Percentiles rank a stretch among this genome's conserved stretches.
Evolutionary conservation across 2,113 vertebrate genomes (phyloP).

Genomic region (Gallinago media): DNA sequence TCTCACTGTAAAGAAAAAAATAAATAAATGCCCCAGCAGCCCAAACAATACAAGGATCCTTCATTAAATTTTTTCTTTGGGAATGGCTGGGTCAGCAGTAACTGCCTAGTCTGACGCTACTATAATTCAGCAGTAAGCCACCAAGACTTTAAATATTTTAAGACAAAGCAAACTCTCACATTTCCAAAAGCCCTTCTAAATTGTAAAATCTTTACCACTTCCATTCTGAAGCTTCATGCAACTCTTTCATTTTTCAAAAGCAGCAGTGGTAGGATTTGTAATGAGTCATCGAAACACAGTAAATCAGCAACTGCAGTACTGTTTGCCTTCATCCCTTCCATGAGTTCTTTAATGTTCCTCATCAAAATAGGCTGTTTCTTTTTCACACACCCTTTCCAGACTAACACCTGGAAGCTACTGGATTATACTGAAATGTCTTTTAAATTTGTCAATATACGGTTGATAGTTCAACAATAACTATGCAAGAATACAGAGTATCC

Average conservation of each 20-base stretch:
- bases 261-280: neutral
- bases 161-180: neutral
- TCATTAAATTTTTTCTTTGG: neutral
- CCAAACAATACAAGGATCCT: neutral
- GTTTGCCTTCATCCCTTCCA: neutral
- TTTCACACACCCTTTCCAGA: neutral
- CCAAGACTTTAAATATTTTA: neutral
- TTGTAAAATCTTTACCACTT: neutral
- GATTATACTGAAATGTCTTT: neutral
- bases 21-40: neutral
- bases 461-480: neutral
- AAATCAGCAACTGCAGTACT: neutral
- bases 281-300: fast-evolving
- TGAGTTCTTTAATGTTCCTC: neutral
- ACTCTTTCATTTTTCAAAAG: neutral
- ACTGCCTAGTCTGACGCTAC: neutral
- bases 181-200: neutral
- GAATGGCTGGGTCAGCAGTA: neutral
- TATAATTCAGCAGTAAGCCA: neutral
- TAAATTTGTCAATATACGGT: neutral
- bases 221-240: neutral
- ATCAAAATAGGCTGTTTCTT: neutral
- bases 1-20: neutral
- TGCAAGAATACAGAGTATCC: neutral
- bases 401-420: neutral